Evolutionary conservation across 2,797 vertebrate genomes (phyloP).

Genomic region (Protonibea diacanthus): DNA sequence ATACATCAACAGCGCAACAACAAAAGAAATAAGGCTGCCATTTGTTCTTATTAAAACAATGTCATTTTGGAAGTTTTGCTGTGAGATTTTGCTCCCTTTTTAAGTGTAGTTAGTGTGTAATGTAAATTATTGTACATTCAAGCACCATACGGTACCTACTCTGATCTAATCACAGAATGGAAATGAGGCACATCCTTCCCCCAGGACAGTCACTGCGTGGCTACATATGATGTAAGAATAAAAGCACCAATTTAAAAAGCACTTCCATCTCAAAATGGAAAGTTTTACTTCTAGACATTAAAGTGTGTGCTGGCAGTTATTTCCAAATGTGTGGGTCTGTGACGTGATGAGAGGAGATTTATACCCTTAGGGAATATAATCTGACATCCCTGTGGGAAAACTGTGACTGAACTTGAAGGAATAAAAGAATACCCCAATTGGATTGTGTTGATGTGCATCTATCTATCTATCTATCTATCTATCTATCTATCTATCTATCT

Average conservation of each 20-base stretch:
- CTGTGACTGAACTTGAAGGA: neutral
- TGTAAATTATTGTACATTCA: slow-evolving; percentile 45
- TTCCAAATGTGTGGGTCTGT: slow-evolving; percentile 27
- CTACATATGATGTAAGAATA: slow-evolving; percentile 26
- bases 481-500: no score
- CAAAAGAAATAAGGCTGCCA: slow-evolving; percentile 31
- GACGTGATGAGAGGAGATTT: slow-evolving; percentile 25
- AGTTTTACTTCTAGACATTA: slow-evolving; percentile 33
- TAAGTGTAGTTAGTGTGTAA: slow-evolving; percentile 33
- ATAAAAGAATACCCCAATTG: neutral
- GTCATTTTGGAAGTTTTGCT: slow-evolving; percentile 17
- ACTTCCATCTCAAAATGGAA: slow-evolving; percentile 43
- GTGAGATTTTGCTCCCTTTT: slow-evolving; percentile 26
- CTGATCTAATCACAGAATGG: slow-evolving; percentile 59
- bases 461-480: no score
- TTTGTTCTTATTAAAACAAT: slow-evolving; percentile 52
- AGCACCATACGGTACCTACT: slow-evolving; percentile 29
- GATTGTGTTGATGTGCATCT: neutral
- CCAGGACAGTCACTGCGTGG: slow-evolving; percentile 18
- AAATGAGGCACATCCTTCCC: slow-evolving; percentile 43
- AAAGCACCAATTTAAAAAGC: slow-evolving; percentile 40
- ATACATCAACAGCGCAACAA: neutral
- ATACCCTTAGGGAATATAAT: neutral
- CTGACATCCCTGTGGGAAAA: slow-evolving; percentile 1
- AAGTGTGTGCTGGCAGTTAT: neutral